Conservation (phyloP, 1,140 invertebrate genomes). For the Rhynchophorus ferrugineus region DNA sequence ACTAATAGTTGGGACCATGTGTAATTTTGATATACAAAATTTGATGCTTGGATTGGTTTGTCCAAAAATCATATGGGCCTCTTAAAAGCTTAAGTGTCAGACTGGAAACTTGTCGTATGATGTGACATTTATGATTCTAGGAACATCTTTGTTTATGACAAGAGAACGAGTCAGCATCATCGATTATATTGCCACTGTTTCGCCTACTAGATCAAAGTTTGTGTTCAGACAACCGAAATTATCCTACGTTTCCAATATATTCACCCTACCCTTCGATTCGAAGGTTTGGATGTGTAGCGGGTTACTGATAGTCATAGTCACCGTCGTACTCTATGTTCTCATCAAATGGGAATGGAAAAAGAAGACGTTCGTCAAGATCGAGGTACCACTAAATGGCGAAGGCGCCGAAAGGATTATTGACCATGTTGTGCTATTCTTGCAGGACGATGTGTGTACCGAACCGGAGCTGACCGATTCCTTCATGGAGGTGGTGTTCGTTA, state of each 20-base stretch:
- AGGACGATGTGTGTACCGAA: too few relatives aligned
- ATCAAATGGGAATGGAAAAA: slow-evolving; percentile 41
- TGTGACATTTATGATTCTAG: too few relatives aligned
- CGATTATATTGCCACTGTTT: slow-evolving; percentile 54
- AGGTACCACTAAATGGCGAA: too few relatives aligned
- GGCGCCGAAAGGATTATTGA: too few relatives aligned
- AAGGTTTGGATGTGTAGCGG: slow-evolving; percentile 51
- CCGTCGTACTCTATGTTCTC: slow-evolving; percentile 29
- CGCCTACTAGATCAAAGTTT: slow-evolving; percentile 52
- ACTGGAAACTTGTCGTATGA: too few relatives aligned
- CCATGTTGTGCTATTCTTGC: too few relatives aligned
- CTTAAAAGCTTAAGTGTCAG: too few relatives aligned
- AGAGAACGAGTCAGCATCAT: slow-evolving; percentile 50
- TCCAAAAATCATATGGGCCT: too few relatives aligned
- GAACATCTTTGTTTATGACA: slow-evolving; percentile 53
- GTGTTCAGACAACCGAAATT: slow-evolving; percentile 58
- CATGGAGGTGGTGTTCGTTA: slow-evolving; percentile 37
- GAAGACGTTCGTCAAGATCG: slow-evolving; percentile 5
- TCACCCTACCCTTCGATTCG: slow-evolving; percentile 51
- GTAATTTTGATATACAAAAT: too few relatives aligned
- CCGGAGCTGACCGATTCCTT: slow-evolving; percentile 19
- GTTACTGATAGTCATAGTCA: slow-evolving; percentile 43
- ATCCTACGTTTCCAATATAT: slow-evolving; percentile 59
- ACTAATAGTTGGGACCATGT: too few relatives aligned
- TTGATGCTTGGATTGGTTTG: too few relatives aligned